Evolutionary conservation across 2,113 vertebrate species (phyloP).

Genomic region (Mugil cephalus): DNA sequence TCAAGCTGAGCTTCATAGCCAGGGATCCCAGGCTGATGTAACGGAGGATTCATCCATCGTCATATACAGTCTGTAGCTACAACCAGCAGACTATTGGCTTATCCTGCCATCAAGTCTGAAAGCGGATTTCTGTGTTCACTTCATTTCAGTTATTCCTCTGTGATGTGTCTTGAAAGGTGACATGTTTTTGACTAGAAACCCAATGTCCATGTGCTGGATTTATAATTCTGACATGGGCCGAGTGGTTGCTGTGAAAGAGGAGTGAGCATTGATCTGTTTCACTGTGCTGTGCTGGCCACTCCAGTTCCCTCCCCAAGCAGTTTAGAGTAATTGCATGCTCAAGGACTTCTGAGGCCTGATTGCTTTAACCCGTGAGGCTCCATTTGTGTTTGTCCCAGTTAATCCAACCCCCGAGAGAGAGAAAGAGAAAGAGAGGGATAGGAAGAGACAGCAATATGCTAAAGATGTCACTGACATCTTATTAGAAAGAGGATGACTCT

Average conservation of each 20-base stretch:
- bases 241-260: conserved; percentile 38
- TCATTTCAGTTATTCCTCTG: too few relatives aligned
- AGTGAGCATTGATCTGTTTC: conserved; percentile 64
- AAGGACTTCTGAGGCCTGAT: conserved; percentile 57
- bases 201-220: not conserved
- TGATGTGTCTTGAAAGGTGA: too few relatives aligned
- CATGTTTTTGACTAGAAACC: not conserved
- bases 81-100: too few relatives aligned
- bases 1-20: too few relatives aligned
- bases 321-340: conserved; percentile 67
- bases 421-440: not conserved
- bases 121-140: too few relatives aligned
- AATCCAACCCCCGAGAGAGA: conserved; percentile 27
- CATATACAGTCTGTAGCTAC: too few relatives aligned
- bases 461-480: conserved; percentile 12
- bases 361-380: conserved; percentile 43
- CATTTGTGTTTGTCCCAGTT: conserved; percentile 46
- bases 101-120: too few relatives aligned
- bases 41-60: too few relatives aligned
- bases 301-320: conserved; percentile 40
- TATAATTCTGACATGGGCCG: conserved; percentile 3
- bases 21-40: too few relatives aligned
- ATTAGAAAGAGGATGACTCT: not conserved
- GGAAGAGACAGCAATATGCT: not conserved
- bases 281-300: conserved; percentile 41